These are phyloP conservation scores for Mus pahari DNA, from an alignment of 2,113 vertebrate genomes.

Conservation along the genomic window DNA sequence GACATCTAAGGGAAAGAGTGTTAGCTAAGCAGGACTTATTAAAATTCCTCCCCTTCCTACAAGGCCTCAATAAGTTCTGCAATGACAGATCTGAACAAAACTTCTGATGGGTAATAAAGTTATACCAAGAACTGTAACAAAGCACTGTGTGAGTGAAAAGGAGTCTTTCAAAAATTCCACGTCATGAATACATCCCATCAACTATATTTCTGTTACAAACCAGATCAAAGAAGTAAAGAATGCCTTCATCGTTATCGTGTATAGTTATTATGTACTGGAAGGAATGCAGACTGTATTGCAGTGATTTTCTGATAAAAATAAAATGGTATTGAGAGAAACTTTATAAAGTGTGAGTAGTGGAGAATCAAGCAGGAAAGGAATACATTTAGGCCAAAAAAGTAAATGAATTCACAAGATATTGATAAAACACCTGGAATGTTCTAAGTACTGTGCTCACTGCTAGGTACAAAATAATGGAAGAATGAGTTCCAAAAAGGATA, in stretches of 20 bases:
- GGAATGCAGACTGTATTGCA: neutral
- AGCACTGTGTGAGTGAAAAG: neutral
- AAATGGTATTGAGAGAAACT: neutral
- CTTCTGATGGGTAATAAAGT: neutral
- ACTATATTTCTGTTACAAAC: constrained; percentile 11
- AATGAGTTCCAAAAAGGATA: neutral
- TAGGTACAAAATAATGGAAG: neutral
- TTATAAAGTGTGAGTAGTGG: neutral
- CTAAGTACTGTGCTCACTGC: neutral
- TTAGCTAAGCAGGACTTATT: neutral
- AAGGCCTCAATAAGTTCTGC: neutral
- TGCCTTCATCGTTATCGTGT: neutral
- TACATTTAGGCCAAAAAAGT: constrained; percentile 28
- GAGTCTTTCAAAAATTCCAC: neutral
- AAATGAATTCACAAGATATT: constrained; percentile 8
- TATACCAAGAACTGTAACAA: constrained; percentile 45
- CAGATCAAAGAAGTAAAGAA: neutral
- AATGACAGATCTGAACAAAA: neutral
- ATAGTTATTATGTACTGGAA: neutral
- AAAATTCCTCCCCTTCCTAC: constrained; percentile 6
- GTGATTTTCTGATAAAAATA: neutral
- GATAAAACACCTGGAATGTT: neutral
- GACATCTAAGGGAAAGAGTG: constrained; percentile 9
- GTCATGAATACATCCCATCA: neutral
- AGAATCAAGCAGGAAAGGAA: neutral